Evolutionary conservation across 1,140 invertebrate species (phyloP), one percentile per base, ranked within the genome.

Genomic region (Caerostris darwini): DNA sequence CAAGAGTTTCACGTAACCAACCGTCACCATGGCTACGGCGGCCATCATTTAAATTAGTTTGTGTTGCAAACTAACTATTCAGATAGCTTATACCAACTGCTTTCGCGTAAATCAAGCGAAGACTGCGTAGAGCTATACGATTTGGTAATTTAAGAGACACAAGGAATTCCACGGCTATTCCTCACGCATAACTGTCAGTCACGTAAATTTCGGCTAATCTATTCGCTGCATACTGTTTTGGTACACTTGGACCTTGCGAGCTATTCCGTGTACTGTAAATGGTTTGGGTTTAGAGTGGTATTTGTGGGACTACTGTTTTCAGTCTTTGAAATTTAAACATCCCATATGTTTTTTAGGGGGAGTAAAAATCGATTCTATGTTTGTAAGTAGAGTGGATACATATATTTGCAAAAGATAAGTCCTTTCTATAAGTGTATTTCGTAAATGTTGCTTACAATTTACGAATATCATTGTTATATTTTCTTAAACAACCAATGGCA

Each of bases 11-110:
- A 10, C 50, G 50, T 50, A 77, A 77, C 71, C 34, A 8, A 8
- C 6, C 3, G 71, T 77, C 53, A 17, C 82, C 82, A 58, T 57
- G 82, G 19, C 54, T 57, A 85, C 82, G 54, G 82, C 82, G 56
- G 71, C 82, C 82, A 85, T 85, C 82, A 57, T 85, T 85, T 85
- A 85, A 85, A 85, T 85, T 85, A 85, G 82, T 58, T 85, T 85
- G 54, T 57, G 57, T 56, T 58, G 17, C 54, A 85, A 34, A 58
- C 82, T 85, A 85, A 85, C 82, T 57, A 58, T 85, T 85, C 54
- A 14, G 82, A 85, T 57, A 54, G 82, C 82, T 85, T 85, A 58
- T 57, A 85, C 53, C 54, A 85, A 58, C 54, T 58, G 82, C 82
- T 85, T 85, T 85, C 19, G 82, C 56, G 54, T 85, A 85, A 85